phyloP scores from a whole-genome alignment of 2,113 vertebrate genomes.

The Rhodinocichla rosea region DNA sequence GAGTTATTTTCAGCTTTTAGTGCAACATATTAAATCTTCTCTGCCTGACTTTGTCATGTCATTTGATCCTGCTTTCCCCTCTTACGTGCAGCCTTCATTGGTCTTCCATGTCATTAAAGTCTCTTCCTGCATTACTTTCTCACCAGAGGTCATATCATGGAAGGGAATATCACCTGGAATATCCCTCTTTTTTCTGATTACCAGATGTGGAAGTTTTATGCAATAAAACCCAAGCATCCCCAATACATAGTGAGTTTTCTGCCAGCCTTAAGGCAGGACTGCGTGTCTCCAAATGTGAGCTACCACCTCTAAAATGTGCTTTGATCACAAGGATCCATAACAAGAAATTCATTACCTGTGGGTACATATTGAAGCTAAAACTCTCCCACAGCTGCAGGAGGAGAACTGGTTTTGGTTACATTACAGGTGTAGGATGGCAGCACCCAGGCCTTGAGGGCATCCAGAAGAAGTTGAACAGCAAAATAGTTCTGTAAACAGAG shows the following conservation, averaged over 20 bases:
- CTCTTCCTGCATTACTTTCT: not conserved
- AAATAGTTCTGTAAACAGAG: not conserved
- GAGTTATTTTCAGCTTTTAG: conserved; percentile 13
- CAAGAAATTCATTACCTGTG: not conserved
- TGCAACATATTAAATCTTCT: not conserved
- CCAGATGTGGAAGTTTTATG: not conserved
- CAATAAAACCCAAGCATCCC: not conserved
- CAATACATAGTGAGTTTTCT: not conserved
- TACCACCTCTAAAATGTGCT: not conserved
- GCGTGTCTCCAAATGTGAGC: not conserved
- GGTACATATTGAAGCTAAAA: fast-evolving
- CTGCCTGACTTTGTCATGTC: not conserved
- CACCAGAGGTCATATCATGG: not conserved
- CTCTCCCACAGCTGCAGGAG: not conserved
- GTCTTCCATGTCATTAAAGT: not conserved
- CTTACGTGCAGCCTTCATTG: not conserved
- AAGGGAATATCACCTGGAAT: not conserved
- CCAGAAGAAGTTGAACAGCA: not conserved
- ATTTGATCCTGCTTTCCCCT: not conserved
- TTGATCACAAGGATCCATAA: not conserved
- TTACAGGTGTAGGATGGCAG: not conserved
- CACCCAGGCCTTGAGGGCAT: not conserved
- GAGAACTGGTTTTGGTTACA: not conserved
- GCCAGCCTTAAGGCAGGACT: not conserved
- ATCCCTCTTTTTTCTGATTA: not conserved